Percentiles rank a stretch among this genome's conserved stretches.
Conservation (phyloP, 1,140 invertebrate genomes). For the Brachionus sp. region DNA sequence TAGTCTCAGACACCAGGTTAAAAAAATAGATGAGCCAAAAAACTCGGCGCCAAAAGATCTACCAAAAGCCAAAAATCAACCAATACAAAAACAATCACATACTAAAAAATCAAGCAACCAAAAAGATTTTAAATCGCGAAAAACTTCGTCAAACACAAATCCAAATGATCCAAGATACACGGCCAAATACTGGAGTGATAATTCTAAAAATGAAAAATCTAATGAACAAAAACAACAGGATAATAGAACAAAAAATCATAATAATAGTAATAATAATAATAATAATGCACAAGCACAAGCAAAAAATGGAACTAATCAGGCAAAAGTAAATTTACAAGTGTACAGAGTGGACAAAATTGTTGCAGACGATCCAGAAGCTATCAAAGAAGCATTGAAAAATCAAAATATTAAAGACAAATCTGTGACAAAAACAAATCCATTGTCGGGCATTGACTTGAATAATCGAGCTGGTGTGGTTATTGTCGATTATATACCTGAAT, state of each 20-base stretch:
- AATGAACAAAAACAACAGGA: not conserved
- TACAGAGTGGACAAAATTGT: constrained; percentile 29
- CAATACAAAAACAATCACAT: not conserved
- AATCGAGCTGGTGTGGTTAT: constrained; percentile 27
- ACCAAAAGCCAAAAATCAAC: not conserved
- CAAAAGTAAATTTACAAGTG: not conserved
- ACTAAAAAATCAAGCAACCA: not conserved
- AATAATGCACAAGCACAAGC: not conserved
- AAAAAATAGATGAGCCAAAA: not conserved
- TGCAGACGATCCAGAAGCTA: constrained; percentile 1
- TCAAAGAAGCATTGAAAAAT: constrained; percentile 16
- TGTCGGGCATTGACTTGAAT: constrained; percentile 21
- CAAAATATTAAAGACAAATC: not conserved
- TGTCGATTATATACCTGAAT: constrained; percentile 27
- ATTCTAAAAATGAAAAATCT: not conserved
- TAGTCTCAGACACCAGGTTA: not conserved
- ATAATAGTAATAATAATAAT: not conserved
- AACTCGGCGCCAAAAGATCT: not conserved
- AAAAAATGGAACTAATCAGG: not conserved
- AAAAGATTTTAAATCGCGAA: not conserved
- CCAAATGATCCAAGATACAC: constrained; percentile 25
- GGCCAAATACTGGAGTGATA: constrained; percentile 42
- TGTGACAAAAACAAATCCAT: not conserved
- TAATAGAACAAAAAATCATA: not conserved
- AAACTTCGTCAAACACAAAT: not conserved